Percentiles rank a stretch among this genome's conserved stretches.
Evolutionary conservation across 2,113 vertebrate genomes (phyloP).

Genomic region (Mirounga angustirostris): DNA sequence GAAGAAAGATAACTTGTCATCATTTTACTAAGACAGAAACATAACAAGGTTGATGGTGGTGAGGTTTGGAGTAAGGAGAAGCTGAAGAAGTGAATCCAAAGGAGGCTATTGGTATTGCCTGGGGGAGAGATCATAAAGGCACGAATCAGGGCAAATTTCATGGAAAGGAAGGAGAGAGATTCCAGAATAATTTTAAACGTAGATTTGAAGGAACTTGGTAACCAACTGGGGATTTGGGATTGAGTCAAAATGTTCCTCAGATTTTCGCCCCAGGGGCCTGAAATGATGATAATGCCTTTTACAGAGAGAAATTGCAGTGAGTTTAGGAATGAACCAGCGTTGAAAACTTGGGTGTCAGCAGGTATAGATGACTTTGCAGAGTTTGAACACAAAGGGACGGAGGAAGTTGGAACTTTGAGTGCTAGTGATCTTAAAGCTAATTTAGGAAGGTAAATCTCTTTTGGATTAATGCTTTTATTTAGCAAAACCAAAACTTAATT

Average conservation of each 20-base stretch:
- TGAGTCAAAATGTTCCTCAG: constrained; percentile 49
- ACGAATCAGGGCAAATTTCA: not conserved
- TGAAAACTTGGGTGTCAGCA: constrained; percentile 61
- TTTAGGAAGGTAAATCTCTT: constrained; percentile 1
- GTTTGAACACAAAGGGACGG: constrained; percentile 5
- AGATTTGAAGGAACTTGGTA: constrained; percentile 52
- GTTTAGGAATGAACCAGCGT: constrained; percentile 61
- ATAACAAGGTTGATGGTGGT: not conserved
- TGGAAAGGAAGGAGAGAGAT: not conserved
- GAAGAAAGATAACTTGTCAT: not conserved
- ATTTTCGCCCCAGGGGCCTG: not conserved
- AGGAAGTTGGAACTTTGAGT: not conserved
- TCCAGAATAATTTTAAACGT: constrained; percentile 32
- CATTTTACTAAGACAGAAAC: constrained; percentile 4
- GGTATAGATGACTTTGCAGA: constrained; percentile 58
- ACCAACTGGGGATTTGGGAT: constrained; percentile 11
- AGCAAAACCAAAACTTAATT: constrained; percentile 7
- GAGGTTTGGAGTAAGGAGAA: not conserved
- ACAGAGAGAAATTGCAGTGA: constrained; percentile 41
- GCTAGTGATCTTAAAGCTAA: not conserved
- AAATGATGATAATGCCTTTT: constrained; percentile 42
- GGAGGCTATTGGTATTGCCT: not conserved
- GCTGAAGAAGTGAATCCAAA: not conserved
- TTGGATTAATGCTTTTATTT: constrained; percentile 1
- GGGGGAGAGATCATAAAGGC: not conserved